Evolutionary conservation across 2,797 vertebrate species (phyloP).

Genomic region (Malurus splendens): DNA sequence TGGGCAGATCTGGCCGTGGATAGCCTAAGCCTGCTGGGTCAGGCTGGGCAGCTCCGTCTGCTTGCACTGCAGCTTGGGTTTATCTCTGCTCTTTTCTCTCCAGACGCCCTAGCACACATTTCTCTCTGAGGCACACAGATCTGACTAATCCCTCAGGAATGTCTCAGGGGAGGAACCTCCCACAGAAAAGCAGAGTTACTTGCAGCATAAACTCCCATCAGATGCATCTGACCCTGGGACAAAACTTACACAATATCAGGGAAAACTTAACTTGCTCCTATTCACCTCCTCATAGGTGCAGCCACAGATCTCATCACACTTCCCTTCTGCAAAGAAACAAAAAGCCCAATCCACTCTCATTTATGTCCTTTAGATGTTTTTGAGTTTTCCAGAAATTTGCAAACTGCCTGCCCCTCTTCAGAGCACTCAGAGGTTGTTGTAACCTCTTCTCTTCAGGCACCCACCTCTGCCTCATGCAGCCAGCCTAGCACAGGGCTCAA

Average conservation of each 20-base stretch:
- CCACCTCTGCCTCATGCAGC: constrained; percentile 74
- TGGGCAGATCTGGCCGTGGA: background rate
- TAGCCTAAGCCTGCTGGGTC: background rate
- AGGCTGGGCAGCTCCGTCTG: background rate
- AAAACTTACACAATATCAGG: background rate
- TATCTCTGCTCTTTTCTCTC: background rate
- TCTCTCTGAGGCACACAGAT: background rate
- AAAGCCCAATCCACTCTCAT: background rate
- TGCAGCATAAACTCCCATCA: background rate
- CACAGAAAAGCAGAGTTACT: background rate
- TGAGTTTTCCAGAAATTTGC: background rate
- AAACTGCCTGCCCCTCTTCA: constrained; percentile 62
- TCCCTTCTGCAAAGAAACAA: constrained; percentile 48
- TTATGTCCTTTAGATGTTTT: background rate
- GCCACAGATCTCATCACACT: constrained; percentile 70
- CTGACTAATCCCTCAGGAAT: constrained; percentile 29
- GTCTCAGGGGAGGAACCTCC: constrained; percentile 10
- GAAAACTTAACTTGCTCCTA: constrained; percentile 72
- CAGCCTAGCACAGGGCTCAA: constrained; percentile 56
- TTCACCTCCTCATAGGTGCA: constrained; percentile 73
- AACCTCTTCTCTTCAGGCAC: constrained; percentile 75
- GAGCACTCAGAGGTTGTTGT: constrained; percentile 71
- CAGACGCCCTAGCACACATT: background rate
- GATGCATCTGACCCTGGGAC: background rate
- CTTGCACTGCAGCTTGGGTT: background rate